Evolutionary conservation across 1,140 invertebrate species (phyloP), one percentile per base, ranked within the genome.

Genomic region (Aethina tumida): DNA sequence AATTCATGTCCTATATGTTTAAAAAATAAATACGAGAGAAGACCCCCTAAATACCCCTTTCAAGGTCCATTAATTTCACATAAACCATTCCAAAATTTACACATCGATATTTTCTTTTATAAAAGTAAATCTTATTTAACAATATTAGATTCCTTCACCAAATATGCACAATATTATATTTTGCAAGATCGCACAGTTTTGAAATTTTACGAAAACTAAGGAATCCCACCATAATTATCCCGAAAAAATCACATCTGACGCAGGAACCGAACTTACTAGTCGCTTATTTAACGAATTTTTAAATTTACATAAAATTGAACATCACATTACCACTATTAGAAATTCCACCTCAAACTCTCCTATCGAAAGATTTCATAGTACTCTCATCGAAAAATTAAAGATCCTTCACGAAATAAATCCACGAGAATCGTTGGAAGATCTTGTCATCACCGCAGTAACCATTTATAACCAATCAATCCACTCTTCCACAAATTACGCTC

Each of bases 101-200:
- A 54, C 13, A 43, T 49, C 2, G 49, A 56, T 15, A 28, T 43
- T 8, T 51, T 49, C 8, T 34, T 32, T 8, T 35, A 48, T 26
- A 41, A 45, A 3, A 31, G 34, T 24, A 25, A 38, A 12, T 22
- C 41, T 32, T 47, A 43, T 22, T 26, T 56, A 36, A 58, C 50
- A 17, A 39, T 56, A 2, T 39, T 56, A n/a, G 52, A 49, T 14
- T 29, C 39, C 21, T 56, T 55, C 25, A 54, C 53, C 10, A 52
- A 47, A 41, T 54, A 42, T 27, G 43, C 43, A 1, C 45, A 43
- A 45, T 29, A 15, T 25, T 8, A 24, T 53, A 7, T 16, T 25
- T 28, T 30, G 34, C 15, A 43, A 35, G 28, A 46, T 34, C 4
- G 34, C 29, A n/a, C n/a, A n/a, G n/a, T 12, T 31, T 51, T 13